Percentiles rank a stretch among this genome's conserved stretches.
phyloP scores from a whole-genome alignment of 2,113 vertebrate species.

The Stigmatopora argus region DNA sequence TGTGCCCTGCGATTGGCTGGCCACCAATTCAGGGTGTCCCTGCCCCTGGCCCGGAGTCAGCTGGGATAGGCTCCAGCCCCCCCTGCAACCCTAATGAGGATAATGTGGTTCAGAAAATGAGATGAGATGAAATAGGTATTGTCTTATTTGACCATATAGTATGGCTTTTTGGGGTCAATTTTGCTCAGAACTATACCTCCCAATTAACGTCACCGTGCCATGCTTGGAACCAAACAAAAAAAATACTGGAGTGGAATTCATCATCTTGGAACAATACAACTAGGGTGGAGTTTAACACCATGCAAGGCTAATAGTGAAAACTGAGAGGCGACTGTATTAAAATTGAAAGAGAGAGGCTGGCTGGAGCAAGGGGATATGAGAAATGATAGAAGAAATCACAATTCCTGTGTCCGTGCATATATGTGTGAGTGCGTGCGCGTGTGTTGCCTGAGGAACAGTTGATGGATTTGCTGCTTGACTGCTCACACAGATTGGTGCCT shows the following conservation, averaged over 20 bases:
- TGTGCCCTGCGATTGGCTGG: too few relatives aligned
- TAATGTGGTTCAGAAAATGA: too few relatives aligned
- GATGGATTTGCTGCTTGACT: slow-evolving; percentile 69
- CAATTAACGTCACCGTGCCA: background rate
- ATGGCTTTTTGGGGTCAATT: background rate
- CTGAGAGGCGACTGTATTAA: slow-evolving; percentile 47
- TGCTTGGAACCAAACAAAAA: background rate
- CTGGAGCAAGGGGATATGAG: slow-evolving; percentile 37
- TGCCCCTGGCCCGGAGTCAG: too few relatives aligned
- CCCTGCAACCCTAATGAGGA: too few relatives aligned
- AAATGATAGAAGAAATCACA: slow-evolving; percentile 42
- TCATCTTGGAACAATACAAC: slow-evolving; percentile 1
- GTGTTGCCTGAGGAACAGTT: slow-evolving; percentile 59
- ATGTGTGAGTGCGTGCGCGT: slow-evolving; percentile 12
- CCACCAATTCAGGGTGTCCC: too few relatives aligned
- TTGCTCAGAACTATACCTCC: background rate
- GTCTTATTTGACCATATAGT: background rate
- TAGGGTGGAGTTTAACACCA: slow-evolving; percentile 1
- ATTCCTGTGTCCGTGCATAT: slow-evolving; percentile 19
- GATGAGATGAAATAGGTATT: background rate
- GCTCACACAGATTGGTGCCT: slow-evolving; percentile 67
- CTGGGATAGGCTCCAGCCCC: too few relatives aligned
- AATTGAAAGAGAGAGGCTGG: slow-evolving; percentile 33
- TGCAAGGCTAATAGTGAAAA: slow-evolving; percentile 40
- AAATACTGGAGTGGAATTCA: background rate